Conservation (phyloP, 30 jellyfish, hydroid and myxozoan genomes). For the Turritopsis dohrnii region DNA sequence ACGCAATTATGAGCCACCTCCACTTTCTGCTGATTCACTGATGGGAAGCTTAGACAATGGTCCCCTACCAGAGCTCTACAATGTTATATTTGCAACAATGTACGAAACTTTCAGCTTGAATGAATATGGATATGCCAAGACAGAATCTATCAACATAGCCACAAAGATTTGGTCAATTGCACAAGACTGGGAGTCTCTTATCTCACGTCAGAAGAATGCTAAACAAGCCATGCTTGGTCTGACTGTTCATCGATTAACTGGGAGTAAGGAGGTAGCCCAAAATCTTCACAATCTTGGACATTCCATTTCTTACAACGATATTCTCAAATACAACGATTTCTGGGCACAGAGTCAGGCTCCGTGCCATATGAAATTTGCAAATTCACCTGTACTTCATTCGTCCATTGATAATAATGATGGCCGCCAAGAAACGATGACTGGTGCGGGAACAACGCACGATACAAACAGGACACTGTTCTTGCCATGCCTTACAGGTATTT, state of each 20-base stretch:
- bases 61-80: too few relatives aligned
- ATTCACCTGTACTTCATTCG: slow-evolving; percentile 16
- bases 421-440: slow-evolving; percentile 38
- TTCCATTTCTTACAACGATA: slow-evolving; percentile 35
- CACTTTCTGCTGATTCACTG: too few relatives aligned
- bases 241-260: slow-evolving; percentile 24
- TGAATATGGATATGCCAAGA: slow-evolving; percentile 37
- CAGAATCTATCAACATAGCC: slow-evolving; percentile 8
- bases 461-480: slow-evolving; percentile 47
- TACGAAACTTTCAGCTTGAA: too few relatives aligned
- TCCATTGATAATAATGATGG: slow-evolving; percentile 39
- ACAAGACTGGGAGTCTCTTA: slow-evolving; percentile 31
- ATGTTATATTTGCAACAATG: too few relatives aligned
- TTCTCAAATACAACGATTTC: slow-evolving; percentile 3
- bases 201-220: slow-evolving; percentile 17
- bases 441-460: slow-evolving; percentile 35
- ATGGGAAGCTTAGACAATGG: too few relatives aligned
- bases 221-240: slow-evolving; percentile 30
- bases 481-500: too few relatives aligned
- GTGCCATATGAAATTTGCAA: background rate
- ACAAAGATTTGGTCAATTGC: slow-evolving; percentile 35
- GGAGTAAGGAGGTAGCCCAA: slow-evolving; percentile 41
- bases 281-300: slow-evolving; percentile 34
- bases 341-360: slow-evolving; percentile 10
- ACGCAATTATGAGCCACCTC: too few relatives aligned